Evolutionary conservation across 2,888 invertebrate species (phyloP), one percentile per base, ranked within the genome.

Genomic region (Hemicrepidius hirtus): DNA sequence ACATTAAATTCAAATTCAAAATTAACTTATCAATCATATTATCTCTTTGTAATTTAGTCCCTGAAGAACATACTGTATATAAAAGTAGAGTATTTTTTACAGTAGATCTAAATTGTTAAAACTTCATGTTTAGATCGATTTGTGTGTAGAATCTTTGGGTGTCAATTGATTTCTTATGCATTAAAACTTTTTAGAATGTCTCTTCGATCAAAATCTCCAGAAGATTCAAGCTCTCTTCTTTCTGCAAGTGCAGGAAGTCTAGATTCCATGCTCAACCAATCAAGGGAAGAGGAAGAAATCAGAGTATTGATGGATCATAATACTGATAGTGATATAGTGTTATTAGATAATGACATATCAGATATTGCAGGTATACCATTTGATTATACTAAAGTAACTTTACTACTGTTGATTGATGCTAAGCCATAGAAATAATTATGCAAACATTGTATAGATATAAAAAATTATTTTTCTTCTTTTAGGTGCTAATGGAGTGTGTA

Each of bases 221-320:
- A 92, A 84, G 92, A 92, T 85, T 92, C 92, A 73, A 91, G 91
- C 80, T 92, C 92, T 73, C 87, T 92, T 76, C 86, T 91, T 67
- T 90, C 90, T 73, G 90, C 89, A 77, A 93, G 94, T 79, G 93
- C 92, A 67, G 95, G 95, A 64, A 97, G 96, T 79, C 87, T 95
- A 80, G 96, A 96, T 86, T 97, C 96, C 0, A 94, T 95, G 86
- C 87, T 96, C 80, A 96, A 96, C 87, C 94, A 93, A 80, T 96
- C 96, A n/a, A 91, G 94, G 70, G 93, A 94, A 79, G 95, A 95
- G 81, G 92, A 92, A 78, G 95, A 95, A 85, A 89, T 91, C 35
- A 89, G 91, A 75, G 90, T 89, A 32, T 86, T 91, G 63, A 90
- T 90, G 90, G 91, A 89, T 73, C 80, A 80, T 49, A 79, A 75